A percentile compares a stretch with the other conserved stretches of the same genome.
Conservation (phyloP, 2,888 invertebrate species). For the Augochlorella aurata region DNA sequence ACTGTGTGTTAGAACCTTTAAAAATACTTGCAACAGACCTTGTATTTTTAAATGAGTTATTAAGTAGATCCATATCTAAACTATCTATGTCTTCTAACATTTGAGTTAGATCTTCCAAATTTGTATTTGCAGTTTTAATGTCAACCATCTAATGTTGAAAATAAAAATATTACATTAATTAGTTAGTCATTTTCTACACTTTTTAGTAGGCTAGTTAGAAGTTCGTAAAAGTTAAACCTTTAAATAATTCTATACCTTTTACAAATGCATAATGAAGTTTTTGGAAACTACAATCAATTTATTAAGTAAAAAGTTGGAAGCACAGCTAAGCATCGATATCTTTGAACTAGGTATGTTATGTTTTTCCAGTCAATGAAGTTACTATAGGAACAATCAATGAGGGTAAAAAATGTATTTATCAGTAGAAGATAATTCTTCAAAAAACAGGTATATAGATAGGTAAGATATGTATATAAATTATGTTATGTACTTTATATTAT, state of each 20-base stretch:
- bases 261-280: neutral
- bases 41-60: constrained; percentile 59
- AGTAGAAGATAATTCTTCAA: neutral
- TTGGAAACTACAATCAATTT: neutral
- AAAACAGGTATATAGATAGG: neutral
- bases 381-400: constrained; percentile 21
- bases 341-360: constrained; percentile 9
- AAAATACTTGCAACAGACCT: constrained; percentile 42
- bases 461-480: neutral
- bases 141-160: constrained; percentile 55
- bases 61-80: constrained; percentile 72
- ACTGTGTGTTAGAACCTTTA: constrained; percentile 36
- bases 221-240: neutral
- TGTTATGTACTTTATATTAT: neutral
- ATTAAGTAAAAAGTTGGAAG: neutral
- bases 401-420: neutral
- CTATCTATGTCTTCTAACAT: constrained; percentile 72
- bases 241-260: neutral
- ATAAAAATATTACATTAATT: neutral
- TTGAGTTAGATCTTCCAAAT: constrained; percentile 63
- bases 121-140: constrained; percentile 52
- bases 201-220: neutral
- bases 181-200: neutral
- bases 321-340: neutral
- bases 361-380: constrained; percentile 22